Conservation (phyloP, 1,140 invertebrate genomes). For the Lepidurus packardi region DNA sequence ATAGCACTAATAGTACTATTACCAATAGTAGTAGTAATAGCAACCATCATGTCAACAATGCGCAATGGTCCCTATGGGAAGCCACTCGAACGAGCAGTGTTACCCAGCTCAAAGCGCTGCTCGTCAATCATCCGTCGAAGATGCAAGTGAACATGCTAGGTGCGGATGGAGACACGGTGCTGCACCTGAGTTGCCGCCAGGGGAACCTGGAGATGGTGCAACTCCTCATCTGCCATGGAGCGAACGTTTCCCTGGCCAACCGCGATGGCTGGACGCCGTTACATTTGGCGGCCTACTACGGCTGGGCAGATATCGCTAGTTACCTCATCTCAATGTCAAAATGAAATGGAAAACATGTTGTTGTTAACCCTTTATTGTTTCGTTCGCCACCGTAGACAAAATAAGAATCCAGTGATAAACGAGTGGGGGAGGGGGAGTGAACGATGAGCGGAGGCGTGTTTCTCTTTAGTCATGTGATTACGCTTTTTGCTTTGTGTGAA, state of each 20-base stretch:
- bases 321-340: conserved; percentile 42
- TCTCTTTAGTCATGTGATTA: conserved; percentile 15
- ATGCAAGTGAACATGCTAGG: conserved; percentile 48
- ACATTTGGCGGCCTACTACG: conserved; percentile 50
- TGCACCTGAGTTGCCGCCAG: conserved; percentile 49
- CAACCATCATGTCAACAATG: conserved; percentile 3
- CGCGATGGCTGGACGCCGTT: conserved; percentile 51
- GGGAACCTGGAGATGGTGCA: conserved; percentile 52
- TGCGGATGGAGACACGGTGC: conserved; percentile 49
- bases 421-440: background rate
- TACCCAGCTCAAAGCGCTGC: background rate
- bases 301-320: conserved; percentile 48
- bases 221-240: conserved; percentile 49
- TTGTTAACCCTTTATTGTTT: background rate
- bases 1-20: background rate
- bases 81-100: background rate
- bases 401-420: background rate
- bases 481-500: conserved; percentile 10
- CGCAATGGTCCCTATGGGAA: conserved; percentile 6
- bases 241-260: conserved; percentile 49
- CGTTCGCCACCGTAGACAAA: background rate
- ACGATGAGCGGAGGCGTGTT: background rate
- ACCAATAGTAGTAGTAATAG: background rate
- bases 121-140: conserved; percentile 22
- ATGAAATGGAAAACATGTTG: background rate